Conservation (phyloP, 2,797 vertebrate species). For the Lycodopsis pacificus region DNA sequence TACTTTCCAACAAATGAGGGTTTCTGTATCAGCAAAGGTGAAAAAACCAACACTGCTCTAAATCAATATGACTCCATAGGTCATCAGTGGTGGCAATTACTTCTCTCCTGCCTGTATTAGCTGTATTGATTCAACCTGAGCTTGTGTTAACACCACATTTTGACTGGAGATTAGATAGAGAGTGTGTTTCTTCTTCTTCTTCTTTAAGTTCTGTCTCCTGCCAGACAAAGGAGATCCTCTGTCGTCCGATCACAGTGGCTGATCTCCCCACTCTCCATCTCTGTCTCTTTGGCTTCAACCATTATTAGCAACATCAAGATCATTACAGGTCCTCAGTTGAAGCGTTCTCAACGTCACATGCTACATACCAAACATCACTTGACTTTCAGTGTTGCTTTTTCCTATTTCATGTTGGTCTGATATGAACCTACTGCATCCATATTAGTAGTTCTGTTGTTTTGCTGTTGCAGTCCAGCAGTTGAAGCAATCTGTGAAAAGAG, state of each 20-base stretch:
- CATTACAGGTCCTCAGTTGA: conserved; percentile 7
- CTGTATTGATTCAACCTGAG: conserved; percentile 25
- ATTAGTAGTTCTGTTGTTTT: too few species aligned
- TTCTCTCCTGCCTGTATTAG: conserved; percentile 24
- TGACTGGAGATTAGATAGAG: conserved; percentile 31
- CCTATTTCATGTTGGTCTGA: conserved; percentile 1
- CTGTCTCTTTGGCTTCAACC: conserved; percentile 2
- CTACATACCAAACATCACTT: conserved; percentile 20
- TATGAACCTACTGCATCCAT: neutral
- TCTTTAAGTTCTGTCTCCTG: conserved; percentile 20
- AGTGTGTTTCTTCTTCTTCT: neutral
- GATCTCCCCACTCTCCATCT: neutral
- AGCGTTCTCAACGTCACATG: conserved; percentile 12
- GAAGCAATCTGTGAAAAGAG: neutral
- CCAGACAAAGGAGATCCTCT: conserved; percentile 37
- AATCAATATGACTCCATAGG: conserved; percentile 58
- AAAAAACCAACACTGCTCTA: conserved; percentile 26
- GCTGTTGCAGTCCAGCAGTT: neutral
- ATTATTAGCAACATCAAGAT: conserved; percentile 29
- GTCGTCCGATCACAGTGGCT: conserved; percentile 29
- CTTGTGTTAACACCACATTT: conserved; percentile 34
- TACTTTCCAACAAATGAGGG: conserved; percentile 43
- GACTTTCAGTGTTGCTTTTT: conserved; percentile 1
- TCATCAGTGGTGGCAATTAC: conserved; percentile 62
- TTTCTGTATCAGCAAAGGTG: conserved; percentile 15